Percentiles rank a stretch among this genome's conserved stretches.
Evolutionary conservation across 2,888 invertebrate species (phyloP).

Genomic region (Mantis religiosa): DNA sequence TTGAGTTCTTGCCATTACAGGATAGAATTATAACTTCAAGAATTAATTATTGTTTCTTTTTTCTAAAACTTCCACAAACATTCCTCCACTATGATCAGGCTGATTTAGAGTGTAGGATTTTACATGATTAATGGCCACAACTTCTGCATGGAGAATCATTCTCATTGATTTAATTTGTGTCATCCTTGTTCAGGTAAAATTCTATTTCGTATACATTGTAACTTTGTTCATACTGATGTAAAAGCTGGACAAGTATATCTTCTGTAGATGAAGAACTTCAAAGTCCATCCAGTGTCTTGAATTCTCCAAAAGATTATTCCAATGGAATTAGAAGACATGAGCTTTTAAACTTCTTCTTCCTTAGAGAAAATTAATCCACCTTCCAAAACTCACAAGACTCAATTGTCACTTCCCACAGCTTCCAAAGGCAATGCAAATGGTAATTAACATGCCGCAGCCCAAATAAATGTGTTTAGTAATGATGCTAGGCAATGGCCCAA

Average conservation of each 20-base stretch:
- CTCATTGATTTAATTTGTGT: too few species aligned
- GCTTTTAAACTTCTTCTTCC: neutral
- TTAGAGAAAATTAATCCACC: neutral
- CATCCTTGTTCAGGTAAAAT: neutral
- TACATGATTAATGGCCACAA: neutral
- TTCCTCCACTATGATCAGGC: neutral
- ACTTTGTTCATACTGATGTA: neutral
- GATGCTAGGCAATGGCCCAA: neutral
- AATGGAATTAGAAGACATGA: neutral
- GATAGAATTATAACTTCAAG: too few species aligned
- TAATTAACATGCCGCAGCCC: neutral
- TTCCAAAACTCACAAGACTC: conserved; percentile 7
- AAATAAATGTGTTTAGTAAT: neutral
- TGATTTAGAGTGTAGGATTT: neutral
- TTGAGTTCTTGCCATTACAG: too few species aligned
- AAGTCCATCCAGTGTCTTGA: neutral
- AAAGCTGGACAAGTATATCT: neutral
- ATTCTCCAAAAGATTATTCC: neutral
- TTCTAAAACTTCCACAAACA: too few species aligned
- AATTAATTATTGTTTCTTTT: too few species aligned
- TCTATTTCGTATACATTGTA: neutral
- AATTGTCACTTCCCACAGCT: conserved; percentile 3
- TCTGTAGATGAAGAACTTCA: neutral
- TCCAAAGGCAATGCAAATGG: conserved; percentile 3
- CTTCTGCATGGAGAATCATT: neutral